Percentiles rank a stretch among this genome's conserved stretches.
phyloP scores from a whole-genome alignment of 2,888 invertebrate genomes.

The Drosophila colorata region DNA sequence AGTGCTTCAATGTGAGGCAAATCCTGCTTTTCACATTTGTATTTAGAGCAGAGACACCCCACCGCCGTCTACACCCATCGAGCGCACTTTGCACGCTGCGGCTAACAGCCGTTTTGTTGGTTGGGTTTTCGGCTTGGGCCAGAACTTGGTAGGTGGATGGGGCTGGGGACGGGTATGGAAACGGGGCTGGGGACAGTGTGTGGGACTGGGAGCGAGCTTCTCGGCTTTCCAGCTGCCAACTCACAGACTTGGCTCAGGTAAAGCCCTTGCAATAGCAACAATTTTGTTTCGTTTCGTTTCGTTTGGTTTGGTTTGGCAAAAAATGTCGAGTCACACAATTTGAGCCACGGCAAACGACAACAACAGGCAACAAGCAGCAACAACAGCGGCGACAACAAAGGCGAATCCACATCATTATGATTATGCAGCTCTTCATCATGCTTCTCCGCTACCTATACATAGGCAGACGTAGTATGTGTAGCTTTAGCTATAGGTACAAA shows the following conservation, averaged over 20 bases:
- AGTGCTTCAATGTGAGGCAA: conserved; percentile 52
- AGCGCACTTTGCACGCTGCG: conserved; percentile 34
- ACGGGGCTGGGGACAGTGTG: neutral
- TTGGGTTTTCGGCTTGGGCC: conserved; percentile 17
- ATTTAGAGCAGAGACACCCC: conserved; percentile 60
- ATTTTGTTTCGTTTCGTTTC: conserved; percentile 42
- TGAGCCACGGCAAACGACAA: conserved; percentile 37
- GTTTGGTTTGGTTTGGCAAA: conserved; percentile 17
- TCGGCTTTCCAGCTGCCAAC: conserved; percentile 27
- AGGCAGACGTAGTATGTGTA: neutral
- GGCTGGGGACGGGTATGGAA: neutral
- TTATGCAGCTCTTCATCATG: conserved; percentile 54
- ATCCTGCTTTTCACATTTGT: conserved; percentile 64
- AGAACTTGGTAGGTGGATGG: too few relatives aligned
- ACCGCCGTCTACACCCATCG: neutral
- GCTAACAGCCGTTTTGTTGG: conserved; percentile 45
- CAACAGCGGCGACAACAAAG: conserved; percentile 32
- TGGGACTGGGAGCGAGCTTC: conserved; percentile 4
- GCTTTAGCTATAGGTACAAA: neutral
- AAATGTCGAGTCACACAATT: conserved; percentile 52
- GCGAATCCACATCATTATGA: conserved; percentile 64
- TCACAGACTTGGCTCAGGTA: conserved; percentile 42
- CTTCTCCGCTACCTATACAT: conserved; percentile 4
- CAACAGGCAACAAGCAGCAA: conserved; percentile 15
- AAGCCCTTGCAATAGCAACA: conserved; percentile 46